These are phyloP conservation scores for Temnothorax rugatulus DNA, from an alignment of 2,888 invertebrate genomes.

Conservation along the genomic window DNA sequence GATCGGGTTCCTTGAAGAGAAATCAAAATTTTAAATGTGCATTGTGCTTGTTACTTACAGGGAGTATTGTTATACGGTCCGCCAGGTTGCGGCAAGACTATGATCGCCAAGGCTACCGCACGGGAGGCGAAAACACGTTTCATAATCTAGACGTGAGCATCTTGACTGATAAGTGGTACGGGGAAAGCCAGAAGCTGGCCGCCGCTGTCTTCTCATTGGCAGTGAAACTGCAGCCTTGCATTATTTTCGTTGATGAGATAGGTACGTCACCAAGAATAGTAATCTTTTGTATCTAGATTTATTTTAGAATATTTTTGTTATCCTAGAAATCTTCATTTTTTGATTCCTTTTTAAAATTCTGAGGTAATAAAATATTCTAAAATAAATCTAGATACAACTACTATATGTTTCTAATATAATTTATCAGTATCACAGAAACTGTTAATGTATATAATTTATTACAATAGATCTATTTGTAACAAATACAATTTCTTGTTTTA, in stretches of 20 bases:
- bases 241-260: conserved; percentile 98
- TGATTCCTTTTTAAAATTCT: neutral
- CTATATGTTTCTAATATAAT: conserved; percentile 2
- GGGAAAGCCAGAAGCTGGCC: conserved; percentile 99
- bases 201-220: conserved; percentile 98
- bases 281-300: neutral
- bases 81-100: conserved; percentile 98
- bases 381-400: too few relatives aligned
- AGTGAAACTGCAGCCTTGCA: conserved; percentile 95
- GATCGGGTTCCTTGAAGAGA: neutral
- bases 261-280: conserved; percentile 85
- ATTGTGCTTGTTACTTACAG: conserved; percentile 73
- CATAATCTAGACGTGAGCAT: conserved; percentile 96
- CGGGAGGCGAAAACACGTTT: conserved; percentile 97
- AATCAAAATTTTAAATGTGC: neutral
- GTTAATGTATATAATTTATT: conserved; percentile 14
- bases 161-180: conserved; percentile 99
- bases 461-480: neutral
- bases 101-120: conserved; percentile 98
- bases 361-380: too few relatives aligned
- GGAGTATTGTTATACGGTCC: conserved; percentile 98
- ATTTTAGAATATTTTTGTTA: neutral
- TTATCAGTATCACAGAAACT: neutral
- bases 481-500: neutral
- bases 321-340: neutral